A percentile compares a stretch with the other conserved stretches of the same genome.
These are phyloP conservation scores for Drosophila saltans DNA, from an alignment of 1,140 invertebrate genomes.

Conservation along the genomic window DNA sequence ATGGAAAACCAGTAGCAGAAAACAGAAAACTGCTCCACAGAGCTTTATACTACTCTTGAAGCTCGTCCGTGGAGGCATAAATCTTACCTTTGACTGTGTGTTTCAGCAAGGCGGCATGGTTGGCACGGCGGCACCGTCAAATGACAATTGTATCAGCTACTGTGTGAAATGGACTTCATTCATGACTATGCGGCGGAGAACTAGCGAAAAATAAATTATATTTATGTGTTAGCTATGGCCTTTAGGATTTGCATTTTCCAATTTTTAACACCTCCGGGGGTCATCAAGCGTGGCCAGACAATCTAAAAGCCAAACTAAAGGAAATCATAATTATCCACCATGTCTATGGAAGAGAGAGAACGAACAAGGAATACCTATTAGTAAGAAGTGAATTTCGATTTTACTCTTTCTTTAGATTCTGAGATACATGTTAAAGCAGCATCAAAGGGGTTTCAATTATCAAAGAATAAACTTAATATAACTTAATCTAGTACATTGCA, in stretches of 20 bases:
- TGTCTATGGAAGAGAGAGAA: neutral
- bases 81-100: conserved; percentile 60
- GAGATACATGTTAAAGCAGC: no score
- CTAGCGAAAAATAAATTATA: conserved; percentile 76
- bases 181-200: conserved; percentile 51
- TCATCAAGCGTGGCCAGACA: conserved; percentile 69
- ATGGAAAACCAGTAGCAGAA: conserved; percentile 69
- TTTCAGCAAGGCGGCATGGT: conserved; percentile 23
- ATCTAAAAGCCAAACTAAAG: conserved; percentile 32
- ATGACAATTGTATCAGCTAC: conserved; percentile 83
- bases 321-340: conserved; percentile 62
- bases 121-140: conserved; percentile 43
- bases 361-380: neutral
- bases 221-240: conserved; percentile 53
- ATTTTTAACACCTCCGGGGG: conserved; percentile 82
- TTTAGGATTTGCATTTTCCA: conserved; percentile 78
- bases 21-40: conserved; percentile 22
- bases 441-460: no score
- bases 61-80: conserved; percentile 50
- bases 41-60: neutral
- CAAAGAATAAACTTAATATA: no score
- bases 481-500: no score
- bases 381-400: no score
- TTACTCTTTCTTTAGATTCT: no score
- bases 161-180: conserved; percentile 46